Percentiles rank a stretch among this genome's conserved stretches.
Evolutionary conservation across 2,888 invertebrate species (phyloP).

Genomic region (Mellilla xanthometata): DNA sequence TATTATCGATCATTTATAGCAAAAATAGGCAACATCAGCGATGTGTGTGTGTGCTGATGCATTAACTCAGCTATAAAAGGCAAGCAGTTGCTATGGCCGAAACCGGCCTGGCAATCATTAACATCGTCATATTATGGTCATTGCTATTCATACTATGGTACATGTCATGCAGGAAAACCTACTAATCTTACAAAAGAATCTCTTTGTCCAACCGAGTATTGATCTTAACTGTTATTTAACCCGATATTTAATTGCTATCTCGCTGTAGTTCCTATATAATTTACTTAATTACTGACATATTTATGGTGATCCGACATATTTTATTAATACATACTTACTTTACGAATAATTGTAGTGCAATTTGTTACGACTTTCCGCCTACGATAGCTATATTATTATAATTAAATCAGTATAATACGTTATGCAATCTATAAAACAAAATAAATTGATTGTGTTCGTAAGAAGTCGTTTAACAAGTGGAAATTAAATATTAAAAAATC

Average conservation of each 20-base stretch:
- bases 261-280: conserved; percentile 8
- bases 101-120: no score
- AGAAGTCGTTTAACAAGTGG: no score
- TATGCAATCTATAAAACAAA: neutral
- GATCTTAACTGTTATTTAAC: neutral
- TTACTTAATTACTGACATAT: conserved; percentile 14
- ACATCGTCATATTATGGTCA: no score
- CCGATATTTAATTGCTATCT: conserved; percentile 1
- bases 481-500: no score
- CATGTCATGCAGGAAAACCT: no score
- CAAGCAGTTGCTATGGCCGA: no score
- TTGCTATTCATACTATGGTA: no score
- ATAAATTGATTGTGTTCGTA: no score
- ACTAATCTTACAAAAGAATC: neutral
- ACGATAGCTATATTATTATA: neutral
- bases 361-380: conserved; percentile 6
- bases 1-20: no score
- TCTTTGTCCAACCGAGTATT: neutral
- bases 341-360: conserved; percentile 4
- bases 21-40: no score
- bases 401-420: neutral
- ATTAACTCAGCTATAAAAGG: no score
- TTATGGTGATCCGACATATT: conserved; percentile 8
- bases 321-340: conserved; percentile 1
- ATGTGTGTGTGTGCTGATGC: no score